Evolutionary conservation across 2,888 invertebrate genomes (phyloP), one percentile per base, ranked within the genome.

Genomic region (Tachina fera): DNA sequence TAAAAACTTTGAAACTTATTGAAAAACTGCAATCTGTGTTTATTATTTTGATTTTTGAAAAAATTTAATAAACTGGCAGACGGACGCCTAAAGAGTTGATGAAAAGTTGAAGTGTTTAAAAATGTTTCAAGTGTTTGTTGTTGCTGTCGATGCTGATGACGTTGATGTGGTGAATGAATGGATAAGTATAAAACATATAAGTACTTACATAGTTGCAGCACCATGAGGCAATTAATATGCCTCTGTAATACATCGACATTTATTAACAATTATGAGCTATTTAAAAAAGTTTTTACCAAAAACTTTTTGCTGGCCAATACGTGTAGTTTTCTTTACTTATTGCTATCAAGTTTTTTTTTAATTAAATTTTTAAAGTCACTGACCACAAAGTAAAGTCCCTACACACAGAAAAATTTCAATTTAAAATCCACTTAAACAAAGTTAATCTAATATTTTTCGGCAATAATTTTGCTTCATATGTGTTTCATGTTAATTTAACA

Each of bases 11-110:
- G 31, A 75, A 65, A 19, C 16, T 43, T 63, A 51, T 43, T 75
- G 31, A n/a, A 31, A 61, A 11, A 8, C 16, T 49, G 13, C 61
- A 61, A 43, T 43, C 9, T 43, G n/a, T 41, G 51, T 77, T 45
- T 14, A 22, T 19, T 9, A 47, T 67, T 45, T 13, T 14, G 51
- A 9, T 58, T 67, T 45, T 13, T 14, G 51, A 13, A n/a, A 58
- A 74, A 60, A 51, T 41, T 49, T 0, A 39, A 74, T 51, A 49
- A 67, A 49, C 9, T 10, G 39, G 11, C 53, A 63, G 51, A 67
- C 67, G 60, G 70, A 70, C 67, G 78, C 51, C 67, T 67, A 51
- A 68, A 77, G 68, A 83, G 72, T 72, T 75, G 79, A 76, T 75
- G 79, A 79, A 79, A 75, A 58, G 43, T 45, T 79, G 5, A 84